Evolutionary conservation across 2,888 invertebrate species (phyloP), one percentile per base, ranked within the genome.

Genomic region (Hecatera dysodea): DNA sequence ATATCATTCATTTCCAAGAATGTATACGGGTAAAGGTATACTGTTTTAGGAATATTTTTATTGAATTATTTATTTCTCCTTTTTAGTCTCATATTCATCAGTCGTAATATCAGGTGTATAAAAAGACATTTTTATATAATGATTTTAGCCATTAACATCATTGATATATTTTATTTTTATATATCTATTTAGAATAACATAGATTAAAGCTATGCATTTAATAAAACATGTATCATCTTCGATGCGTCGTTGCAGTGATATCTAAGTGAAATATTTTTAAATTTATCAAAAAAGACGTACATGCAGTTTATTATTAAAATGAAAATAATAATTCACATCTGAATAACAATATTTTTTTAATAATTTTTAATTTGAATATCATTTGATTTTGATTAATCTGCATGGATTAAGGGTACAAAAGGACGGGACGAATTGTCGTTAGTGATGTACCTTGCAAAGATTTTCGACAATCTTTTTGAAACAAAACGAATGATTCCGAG

Each of bases 71-170:
- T 82, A 85, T 81, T 86, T 84, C 78, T 82, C 81, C 78, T 42
- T 75, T 86, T 89, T 88, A 92, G 91, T 92, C 91, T 91, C 90
- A 87, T 89, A 76, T 86, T 88, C 80, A 84, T 92, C 92, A 92
- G 92, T 92, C 90, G 29, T 72, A 75, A 85, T 82, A 83, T 86
- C 81, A 80, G 82, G 72, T 86, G 83, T 86, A 84, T 87, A 85
- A 84, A 87, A 86, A 86, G 85, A 83, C 83, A 78, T 82, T 86
- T 75, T 78, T 77, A 81, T 80, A 78, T 82, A 77, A 76, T 84
- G 84, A 78, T 83, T 84, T 81, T 81, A 78, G 78, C 66, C 67
- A 75, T 80, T 84, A 85, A 81, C 78, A 82, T 87, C 78, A 80
- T 78, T 86, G 86, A 85, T 87, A 86, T 84, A 84, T 85, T 84